Conservation (phyloP, 2,888 invertebrate species). For the Laspeyria flexula region DNA sequence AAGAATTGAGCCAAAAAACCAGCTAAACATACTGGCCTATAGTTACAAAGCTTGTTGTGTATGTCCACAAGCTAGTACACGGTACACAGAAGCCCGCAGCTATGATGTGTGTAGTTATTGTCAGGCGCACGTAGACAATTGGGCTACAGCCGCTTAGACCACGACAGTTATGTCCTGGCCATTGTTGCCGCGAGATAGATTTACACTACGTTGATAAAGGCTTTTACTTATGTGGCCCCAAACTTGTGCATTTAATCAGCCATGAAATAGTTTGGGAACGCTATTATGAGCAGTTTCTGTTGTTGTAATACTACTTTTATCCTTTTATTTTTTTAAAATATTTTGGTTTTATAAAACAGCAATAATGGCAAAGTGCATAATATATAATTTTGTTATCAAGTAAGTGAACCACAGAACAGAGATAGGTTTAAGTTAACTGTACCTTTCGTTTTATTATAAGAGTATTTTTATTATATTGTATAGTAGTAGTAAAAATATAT, state of each 20-base stretch:
- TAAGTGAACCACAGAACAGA: too few species aligned
- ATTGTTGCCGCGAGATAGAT: slow-evolving; percentile 38
- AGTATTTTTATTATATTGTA: too few species aligned
- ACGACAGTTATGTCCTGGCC: slow-evolving; percentile 27
- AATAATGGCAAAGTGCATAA: too few species aligned
- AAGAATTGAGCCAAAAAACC: too few species aligned
- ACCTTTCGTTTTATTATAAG: too few species aligned
- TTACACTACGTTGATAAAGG: slow-evolving; percentile 27
- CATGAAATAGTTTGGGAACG: background rate
- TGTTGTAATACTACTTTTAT: too few species aligned
- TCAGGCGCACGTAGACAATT: slow-evolving; percentile 32
- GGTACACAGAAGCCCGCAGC: slow-evolving; percentile 10
- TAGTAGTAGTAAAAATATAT: too few species aligned
- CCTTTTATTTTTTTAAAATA: too few species aligned
- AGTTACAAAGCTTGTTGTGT: slow-evolving; percentile 26
- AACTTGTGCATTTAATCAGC: slow-evolving; percentile 16
- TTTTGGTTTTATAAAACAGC: too few species aligned
- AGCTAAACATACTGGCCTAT: too few species aligned
- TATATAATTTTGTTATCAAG: too few species aligned
- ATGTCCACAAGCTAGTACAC: slow-evolving; percentile 6
- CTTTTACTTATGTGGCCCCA: slow-evolving; percentile 21
- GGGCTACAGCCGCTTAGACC: slow-evolving; percentile 17
- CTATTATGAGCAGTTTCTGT: background rate
- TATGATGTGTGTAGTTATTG: slow-evolving; percentile 34
- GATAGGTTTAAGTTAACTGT: too few species aligned